phyloP scores from a whole-genome alignment of 2,797 vertebrate species.

The Sebastes cheni region DNA sequence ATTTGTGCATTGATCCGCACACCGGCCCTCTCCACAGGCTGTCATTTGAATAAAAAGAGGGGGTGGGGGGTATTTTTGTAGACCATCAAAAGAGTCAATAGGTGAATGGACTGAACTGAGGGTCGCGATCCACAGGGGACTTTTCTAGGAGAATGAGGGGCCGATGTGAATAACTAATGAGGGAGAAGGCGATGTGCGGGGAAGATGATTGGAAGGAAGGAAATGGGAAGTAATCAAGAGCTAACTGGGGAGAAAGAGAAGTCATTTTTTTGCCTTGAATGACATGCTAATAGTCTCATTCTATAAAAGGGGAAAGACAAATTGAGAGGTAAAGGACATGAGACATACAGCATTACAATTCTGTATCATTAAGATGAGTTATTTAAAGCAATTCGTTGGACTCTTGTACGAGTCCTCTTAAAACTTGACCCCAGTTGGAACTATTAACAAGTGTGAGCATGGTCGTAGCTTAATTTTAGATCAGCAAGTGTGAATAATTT shows the following conservation, averaged over 20 bases:
- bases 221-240: slow-evolving; percentile 49
- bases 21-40: slow-evolving; percentile 45
- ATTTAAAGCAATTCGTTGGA: slow-evolving; percentile 27
- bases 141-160: slow-evolving; percentile 45
- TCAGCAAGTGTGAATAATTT: not conserved
- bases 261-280: slow-evolving; percentile 35
- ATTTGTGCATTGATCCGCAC: slow-evolving; percentile 75
- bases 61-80: slow-evolving; percentile 42
- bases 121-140: slow-evolving; percentile 54
- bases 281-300: slow-evolving; percentile 30
- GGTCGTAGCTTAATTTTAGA: slow-evolving; percentile 5
- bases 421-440: slow-evolving; percentile 9
- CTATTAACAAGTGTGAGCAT: not conserved
- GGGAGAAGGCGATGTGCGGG: slow-evolving; percentile 2
- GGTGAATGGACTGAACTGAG: slow-evolving; percentile 40
- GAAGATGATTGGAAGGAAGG: slow-evolving; percentile 36
- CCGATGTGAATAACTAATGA: slow-evolving; percentile 64
- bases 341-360: not conserved
- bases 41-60: slow-evolving; percentile 72
- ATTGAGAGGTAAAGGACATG: slow-evolving; percentile 26
- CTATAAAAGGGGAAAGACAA: slow-evolving; percentile 19
- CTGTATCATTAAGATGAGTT: slow-evolving; percentile 33
- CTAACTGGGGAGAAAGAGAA: slow-evolving; percentile 28
- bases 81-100: slow-evolving; percentile 68
- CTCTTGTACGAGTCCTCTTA: slow-evolving; percentile 3